Percentiles rank a stretch among this genome's conserved stretches.
These are phyloP conservation scores for Cremastobaeus sp. DNA, from an alignment of 2,888 invertebrate genomes.

Conservation along the genomic window DNA sequence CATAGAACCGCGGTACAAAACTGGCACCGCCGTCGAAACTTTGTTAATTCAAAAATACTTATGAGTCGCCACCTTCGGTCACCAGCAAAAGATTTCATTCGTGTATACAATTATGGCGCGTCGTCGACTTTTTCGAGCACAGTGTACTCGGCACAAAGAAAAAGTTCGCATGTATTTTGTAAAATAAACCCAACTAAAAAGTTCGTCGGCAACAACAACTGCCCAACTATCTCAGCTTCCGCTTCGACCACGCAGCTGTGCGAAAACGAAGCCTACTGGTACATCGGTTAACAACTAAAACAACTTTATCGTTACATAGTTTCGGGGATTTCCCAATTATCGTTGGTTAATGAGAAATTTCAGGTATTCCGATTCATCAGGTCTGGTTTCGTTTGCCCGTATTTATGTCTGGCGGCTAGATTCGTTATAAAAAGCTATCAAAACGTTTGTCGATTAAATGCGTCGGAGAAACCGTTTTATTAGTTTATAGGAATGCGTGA, in stretches of 20 bases:
- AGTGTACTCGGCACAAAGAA: constrained; percentile 44
- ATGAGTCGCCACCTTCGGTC: constrained; percentile 39
- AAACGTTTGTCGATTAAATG: not conserved
- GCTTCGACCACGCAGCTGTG: not conserved
- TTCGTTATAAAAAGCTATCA: not conserved
- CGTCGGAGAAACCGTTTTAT: not conserved
- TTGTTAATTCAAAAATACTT: constrained; percentile 54
- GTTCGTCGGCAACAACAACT: constrained; percentile 42
- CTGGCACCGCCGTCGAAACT: constrained; percentile 15
- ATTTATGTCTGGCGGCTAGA: not conserved
- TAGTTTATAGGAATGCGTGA: constrained; percentile 28
- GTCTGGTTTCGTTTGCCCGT: not conserved
- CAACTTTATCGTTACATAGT: no score
- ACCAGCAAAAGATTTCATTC: constrained; percentile 35
- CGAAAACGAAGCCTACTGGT: constrained; percentile 28
- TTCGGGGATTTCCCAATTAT: no score
- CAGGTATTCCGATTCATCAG: constrained; percentile 47
- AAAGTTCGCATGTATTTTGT: constrained; percentile 16
- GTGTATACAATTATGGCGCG: constrained; percentile 61
- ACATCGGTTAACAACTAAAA: constrained; percentile 28
- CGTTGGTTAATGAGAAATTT: no score
- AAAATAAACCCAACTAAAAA: constrained; percentile 53
- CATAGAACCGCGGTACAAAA: not conserved
- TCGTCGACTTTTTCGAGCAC: constrained; percentile 57
- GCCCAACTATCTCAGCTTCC: constrained; percentile 22